phyloP scores from a whole-genome alignment of 1,140 invertebrate genomes.

The Batillaria attramentaria region DNA sequence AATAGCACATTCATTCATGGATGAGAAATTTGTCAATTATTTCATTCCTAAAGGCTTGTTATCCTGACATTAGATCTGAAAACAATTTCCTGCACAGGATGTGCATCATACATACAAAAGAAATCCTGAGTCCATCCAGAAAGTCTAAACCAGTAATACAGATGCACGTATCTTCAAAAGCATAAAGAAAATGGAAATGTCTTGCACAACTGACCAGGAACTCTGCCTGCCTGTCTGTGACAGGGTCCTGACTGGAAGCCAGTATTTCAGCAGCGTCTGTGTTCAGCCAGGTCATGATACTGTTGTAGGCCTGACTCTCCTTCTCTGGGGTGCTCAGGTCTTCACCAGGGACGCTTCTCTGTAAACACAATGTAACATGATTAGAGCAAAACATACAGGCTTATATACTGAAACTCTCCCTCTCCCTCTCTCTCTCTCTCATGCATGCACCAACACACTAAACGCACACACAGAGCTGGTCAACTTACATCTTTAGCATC shows the following conservation, averaged over 20 bases:
- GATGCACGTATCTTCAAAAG: too few relatives aligned
- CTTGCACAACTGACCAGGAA: slow-evolving; percentile 62
- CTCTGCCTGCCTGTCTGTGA: slow-evolving; percentile 66
- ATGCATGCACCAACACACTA: neutral
- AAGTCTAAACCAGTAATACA: too few relatives aligned
- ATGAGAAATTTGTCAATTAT: too few relatives aligned
- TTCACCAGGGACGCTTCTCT: slow-evolving; percentile 37
- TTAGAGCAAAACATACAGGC: neutral
- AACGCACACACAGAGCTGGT: slow-evolving; percentile 8
- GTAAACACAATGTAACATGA: neutral
- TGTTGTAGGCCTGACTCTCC: slow-evolving; percentile 85
- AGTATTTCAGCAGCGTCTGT: slow-evolving; percentile 66
- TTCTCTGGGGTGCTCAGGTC: slow-evolving; percentile 78
- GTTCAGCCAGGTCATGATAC: slow-evolving; percentile 84
- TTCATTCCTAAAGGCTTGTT: too few relatives aligned
- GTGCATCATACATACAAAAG: too few relatives aligned
- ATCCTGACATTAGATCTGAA: too few relatives aligned
- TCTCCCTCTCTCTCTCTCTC: too few relatives aligned
- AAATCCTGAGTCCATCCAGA: too few relatives aligned
- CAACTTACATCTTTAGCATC: slow-evolving; percentile 57
- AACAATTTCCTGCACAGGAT: too few relatives aligned
- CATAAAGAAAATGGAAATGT: too few relatives aligned
- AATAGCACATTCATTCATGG: too few relatives aligned
- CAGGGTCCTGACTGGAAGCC: slow-evolving; percentile 58
- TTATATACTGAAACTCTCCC: too few relatives aligned